Base-by-base conservation (phyloP, 2,113 vertebrate genomes). In the Guaruba guarouba region DNA sequence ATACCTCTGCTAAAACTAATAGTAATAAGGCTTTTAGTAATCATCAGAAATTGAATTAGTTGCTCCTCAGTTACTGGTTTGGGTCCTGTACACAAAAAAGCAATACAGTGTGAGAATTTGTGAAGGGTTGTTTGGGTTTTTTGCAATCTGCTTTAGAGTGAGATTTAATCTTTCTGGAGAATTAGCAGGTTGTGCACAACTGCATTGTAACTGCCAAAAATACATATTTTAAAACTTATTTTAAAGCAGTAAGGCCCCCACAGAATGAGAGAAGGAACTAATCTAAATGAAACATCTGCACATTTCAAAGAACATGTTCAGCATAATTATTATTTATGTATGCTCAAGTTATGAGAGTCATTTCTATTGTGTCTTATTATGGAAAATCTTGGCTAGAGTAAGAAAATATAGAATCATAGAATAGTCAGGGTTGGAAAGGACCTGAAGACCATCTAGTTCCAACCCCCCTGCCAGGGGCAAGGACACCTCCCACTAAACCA, bases 251-350 rank as follows among this genome's bases (percentile, higher is more conserved):
- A 74, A 91, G 91, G 91, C 52, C 81, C 66, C 54, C 66, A 80
- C 14, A 62, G 89, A 95, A 84, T 23, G 39, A 44, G 66, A 95
- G 66, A 95, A 95, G 57, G 13, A 95, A 61, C 57, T 92, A 78
- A 92, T 95, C 78, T 90, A 95, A 96, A 96, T 94, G 84, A 97
- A 96, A 95, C 95, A 95, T 91, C 89, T 95, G 94, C 54, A 69
- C 57, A 20, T 91, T 89, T 92, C 54, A 79, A 90, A 87, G 89
- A 87, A 37, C 35, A 91, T 35, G 37, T 84, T 91, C 87, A 88
- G 70, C 12, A 24, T 79, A 92, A 89, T 91, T 87, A 82, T 89
- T 94, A 90, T 91, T 96, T 94, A 64, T 94, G 91, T 29, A 48
- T 9, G 24, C 63, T 71, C 19, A 73, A 73, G 49, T 66, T 76